These are phyloP conservation scores for Caenorhabditis doughertyi DNA, from an alignment of 2,888 invertebrate species.

Conservation along the genomic window DNA sequence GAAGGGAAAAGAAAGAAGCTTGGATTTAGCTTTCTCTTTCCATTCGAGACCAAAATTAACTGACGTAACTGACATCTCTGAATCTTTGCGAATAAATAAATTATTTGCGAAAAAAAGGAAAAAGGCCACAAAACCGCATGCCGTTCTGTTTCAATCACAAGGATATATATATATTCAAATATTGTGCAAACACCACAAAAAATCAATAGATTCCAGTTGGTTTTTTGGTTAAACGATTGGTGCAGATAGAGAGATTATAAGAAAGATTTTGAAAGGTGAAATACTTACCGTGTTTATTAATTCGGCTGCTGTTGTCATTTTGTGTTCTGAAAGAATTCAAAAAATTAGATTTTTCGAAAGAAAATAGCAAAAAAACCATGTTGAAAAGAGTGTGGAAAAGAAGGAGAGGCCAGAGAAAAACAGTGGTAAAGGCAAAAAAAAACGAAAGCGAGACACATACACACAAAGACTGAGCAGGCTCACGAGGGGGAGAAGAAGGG, in stretches of 20 bases:
- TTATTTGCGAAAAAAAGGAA: slow-evolving; percentile 15
- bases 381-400: too few species aligned
- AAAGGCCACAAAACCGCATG: slow-evolving; percentile 53
- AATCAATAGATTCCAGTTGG: slow-evolving; percentile 17
- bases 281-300: slow-evolving; percentile 35
- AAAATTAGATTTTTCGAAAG: background rate
- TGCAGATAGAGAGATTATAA: too few species aligned
- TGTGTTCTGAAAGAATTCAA: slow-evolving; percentile 23
- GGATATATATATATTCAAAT: background rate
- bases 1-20: too few species aligned
- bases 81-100: too few species aligned
- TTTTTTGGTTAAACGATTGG: background rate
- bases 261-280: background rate
- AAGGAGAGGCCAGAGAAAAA: background rate
- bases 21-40: too few species aligned
- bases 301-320: slow-evolving; percentile 47
- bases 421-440: slow-evolving; percentile 1
- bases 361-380: background rate
- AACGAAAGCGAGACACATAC: background rate
- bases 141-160: background rate
- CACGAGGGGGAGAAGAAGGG: slow-evolving; percentile 3
- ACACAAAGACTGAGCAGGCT: slow-evolving; percentile 10
- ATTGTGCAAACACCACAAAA: slow-evolving; percentile 27
- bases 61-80: too few species aligned
- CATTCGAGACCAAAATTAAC: too few species aligned